Percentiles rank a stretch among this genome's conserved stretches.
Evolutionary conservation across 1,140 invertebrate genomes (phyloP).

Genomic region (Trissolcus basalis): DNA sequence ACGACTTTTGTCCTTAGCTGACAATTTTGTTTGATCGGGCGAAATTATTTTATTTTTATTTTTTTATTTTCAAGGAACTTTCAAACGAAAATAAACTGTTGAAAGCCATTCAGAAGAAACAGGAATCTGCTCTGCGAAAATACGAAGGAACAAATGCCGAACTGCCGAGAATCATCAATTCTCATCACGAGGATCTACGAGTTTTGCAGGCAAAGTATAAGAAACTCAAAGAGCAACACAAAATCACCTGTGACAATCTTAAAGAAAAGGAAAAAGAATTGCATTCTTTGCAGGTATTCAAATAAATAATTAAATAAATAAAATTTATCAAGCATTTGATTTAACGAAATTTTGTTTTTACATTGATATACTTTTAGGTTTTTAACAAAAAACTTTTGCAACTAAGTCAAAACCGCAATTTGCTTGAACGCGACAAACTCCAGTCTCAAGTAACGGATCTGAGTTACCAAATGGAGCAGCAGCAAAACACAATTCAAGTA

Average conservation of each 20-base stretch:
- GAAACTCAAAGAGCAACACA: constrained; percentile 80
- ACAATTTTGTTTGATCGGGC: no score
- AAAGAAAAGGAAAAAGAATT: constrained; percentile 83
- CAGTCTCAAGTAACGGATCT: constrained; percentile 80
- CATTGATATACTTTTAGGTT: no score
- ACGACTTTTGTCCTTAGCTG: background rate
- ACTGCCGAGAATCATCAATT: constrained; percentile 82
- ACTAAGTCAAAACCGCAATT: constrained; percentile 83
- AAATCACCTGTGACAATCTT: constrained; percentile 78
- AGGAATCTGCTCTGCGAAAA: constrained; percentile 83
- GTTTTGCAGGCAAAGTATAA: constrained; percentile 83
- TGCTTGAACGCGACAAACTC: constrained; percentile 84
- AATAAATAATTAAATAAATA: background rate
- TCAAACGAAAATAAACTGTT: constrained; percentile 84
- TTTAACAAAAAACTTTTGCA: constrained; percentile 82
- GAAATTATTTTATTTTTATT: constrained; percentile 3
- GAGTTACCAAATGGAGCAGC: constrained; percentile 80
- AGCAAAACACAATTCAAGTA: constrained; percentile 82
- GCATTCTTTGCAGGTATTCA: constrained; percentile 77
- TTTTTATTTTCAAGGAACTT: constrained; percentile 78
- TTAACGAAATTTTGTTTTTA: constrained; percentile 11
- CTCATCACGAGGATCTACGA: constrained; percentile 85
- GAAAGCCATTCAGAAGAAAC: constrained; percentile 84
- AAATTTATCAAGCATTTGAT: background rate
- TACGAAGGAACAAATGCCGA: constrained; percentile 86